A percentile compares a stretch with the other conserved stretches of the same genome.
These are phyloP conservation scores for Gulo gulo DNA, from an alignment of 2,113 vertebrate species.

Conservation along the genomic window DNA sequence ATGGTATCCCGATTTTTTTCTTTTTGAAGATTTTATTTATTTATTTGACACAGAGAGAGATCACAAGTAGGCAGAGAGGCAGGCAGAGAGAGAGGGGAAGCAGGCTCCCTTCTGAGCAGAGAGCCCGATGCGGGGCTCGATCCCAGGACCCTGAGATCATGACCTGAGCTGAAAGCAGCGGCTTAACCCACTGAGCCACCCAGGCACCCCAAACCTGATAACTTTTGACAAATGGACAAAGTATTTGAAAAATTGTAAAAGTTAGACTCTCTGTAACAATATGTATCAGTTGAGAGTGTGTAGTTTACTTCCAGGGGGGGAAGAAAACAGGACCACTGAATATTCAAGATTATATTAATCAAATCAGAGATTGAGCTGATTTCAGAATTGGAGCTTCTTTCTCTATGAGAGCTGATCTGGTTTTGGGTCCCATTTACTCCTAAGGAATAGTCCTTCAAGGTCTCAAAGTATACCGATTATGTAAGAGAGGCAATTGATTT, in stretches of 20 bases:
- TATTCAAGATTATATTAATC: not conserved
- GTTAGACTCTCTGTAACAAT: not conserved
- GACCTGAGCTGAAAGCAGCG: no score
- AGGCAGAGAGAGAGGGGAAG: no score
- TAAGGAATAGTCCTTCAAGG: not conserved
- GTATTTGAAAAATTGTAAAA: not conserved
- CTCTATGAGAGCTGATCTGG: not conserved
- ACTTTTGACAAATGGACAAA: not conserved
- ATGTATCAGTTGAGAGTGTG: not conserved
- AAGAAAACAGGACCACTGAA: not conserved
- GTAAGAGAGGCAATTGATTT: constrained; percentile 1
- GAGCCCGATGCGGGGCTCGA: no score
- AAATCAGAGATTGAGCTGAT: not conserved
- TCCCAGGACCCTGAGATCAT: no score
- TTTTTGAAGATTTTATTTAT: no score
- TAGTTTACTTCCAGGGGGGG: not conserved
- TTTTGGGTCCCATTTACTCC: not conserved
- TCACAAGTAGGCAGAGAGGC: no score
- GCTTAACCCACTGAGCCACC: no score
- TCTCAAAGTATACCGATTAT: not conserved
- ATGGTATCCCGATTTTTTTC: no score
- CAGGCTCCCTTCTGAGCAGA: no score
- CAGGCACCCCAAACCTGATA: not conserved
- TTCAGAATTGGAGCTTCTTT: not conserved
- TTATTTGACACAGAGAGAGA: no score